These are phyloP conservation scores for Condylostylus longicornis DNA, from an alignment of 1,140 invertebrate species.

Conservation along the genomic window DNA sequence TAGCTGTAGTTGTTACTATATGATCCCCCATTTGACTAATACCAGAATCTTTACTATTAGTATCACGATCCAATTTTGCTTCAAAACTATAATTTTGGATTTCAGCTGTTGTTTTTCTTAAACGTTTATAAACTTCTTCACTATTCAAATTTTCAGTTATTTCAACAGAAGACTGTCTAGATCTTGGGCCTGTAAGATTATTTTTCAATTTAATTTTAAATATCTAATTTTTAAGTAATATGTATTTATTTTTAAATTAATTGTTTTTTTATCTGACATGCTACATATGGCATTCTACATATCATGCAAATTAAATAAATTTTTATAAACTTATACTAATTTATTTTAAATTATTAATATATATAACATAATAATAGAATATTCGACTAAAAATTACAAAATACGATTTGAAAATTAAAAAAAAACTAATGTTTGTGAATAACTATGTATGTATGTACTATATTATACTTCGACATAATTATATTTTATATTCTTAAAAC, in stretches of 20 bases:
- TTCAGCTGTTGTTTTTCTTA: slow-evolving; percentile 80
- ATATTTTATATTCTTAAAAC: no score
- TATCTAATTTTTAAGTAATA: background rate
- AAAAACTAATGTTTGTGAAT: no score
- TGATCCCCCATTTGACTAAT: slow-evolving; percentile 60
- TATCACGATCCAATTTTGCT: slow-evolving; percentile 52
- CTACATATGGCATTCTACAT: no score
- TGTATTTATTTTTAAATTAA: background rate
- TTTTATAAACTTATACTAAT: no score
- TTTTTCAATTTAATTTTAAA: background rate
- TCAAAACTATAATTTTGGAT: slow-evolving; percentile 66
- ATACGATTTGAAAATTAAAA: no score
- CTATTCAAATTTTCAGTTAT: slow-evolving; percentile 56
- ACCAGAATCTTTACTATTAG: slow-evolving; percentile 75
- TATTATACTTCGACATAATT: no score
- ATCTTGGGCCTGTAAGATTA: slow-evolving; percentile 17
- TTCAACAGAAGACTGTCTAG: slow-evolving; percentile 29
- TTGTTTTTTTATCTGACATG: background rate
- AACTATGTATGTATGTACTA: no score
- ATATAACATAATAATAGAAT: no score
- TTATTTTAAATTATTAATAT: background rate
- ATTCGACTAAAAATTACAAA: no score
- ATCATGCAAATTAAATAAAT: no score
- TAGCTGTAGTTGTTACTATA: slow-evolving; percentile 6
- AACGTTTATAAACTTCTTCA: slow-evolving; percentile 75